Evolutionary conservation across 2,888 invertebrate genomes (phyloP).

Genomic region (Osedax fenrisi): DNA sequence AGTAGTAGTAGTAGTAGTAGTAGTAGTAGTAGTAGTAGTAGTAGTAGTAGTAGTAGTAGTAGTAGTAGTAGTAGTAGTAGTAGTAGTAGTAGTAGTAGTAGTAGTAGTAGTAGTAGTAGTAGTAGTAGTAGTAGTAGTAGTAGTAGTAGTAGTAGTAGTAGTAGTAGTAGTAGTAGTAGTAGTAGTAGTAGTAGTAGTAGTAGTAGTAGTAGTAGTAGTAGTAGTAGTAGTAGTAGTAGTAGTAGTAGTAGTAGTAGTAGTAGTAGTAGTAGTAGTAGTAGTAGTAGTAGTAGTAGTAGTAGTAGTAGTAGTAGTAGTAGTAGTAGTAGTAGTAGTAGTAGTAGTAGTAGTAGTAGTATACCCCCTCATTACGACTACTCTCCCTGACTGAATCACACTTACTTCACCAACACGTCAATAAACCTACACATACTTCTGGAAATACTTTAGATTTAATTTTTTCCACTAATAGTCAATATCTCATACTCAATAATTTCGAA

Average conservation of each 20-base stretch:
- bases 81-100: conserved; percentile 16
- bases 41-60: conserved; percentile 9
- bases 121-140: conserved; percentile 9
- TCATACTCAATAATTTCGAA: too few relatives aligned
- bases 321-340: conserved; percentile 14
- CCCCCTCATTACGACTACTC: neutral
- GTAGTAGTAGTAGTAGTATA: neutral
- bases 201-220: conserved; percentile 16
- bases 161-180: conserved; percentile 9
- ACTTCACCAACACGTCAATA: too few relatives aligned
- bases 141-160: conserved; percentile 16
- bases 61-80: conserved; percentile 13
- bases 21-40: conserved; percentile 13
- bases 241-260: conserved; percentile 16
- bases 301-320: conserved; percentile 14
- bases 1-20: conserved; percentile 16
- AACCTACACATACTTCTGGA: too few relatives aligned
- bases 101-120: conserved; percentile 13
- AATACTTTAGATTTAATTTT: too few relatives aligned
- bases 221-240: conserved; percentile 16
- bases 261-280: conserved; percentile 13
- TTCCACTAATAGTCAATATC: too few relatives aligned
- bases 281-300: conserved; percentile 14
- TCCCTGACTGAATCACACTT: too few relatives aligned
- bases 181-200: conserved; percentile 9